Conservation (phyloP, 2,888 invertebrate species). For the Anarsia innoxiella region DNA sequence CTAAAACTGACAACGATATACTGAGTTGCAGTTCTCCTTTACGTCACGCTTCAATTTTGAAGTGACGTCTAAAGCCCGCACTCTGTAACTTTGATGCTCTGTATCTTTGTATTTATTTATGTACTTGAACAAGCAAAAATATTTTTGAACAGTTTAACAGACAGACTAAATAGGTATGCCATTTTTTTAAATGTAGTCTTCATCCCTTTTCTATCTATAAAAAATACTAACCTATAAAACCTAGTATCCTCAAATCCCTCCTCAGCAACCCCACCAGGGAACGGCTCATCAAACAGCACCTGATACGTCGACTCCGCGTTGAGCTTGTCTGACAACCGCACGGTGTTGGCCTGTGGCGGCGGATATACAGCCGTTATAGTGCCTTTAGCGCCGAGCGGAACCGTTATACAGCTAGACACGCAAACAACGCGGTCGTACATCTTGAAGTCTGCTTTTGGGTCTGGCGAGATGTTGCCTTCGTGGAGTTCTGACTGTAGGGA, state of each 20-base stretch:
- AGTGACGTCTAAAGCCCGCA: no score
- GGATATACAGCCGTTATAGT: conserved; percentile 83
- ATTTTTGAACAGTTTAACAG: no score
- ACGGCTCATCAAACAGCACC: conserved; percentile 10
- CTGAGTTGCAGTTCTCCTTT: no score
- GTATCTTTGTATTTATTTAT: no score
- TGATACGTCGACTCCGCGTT: conserved; percentile 66
- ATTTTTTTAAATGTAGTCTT: no score
- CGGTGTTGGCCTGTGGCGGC: conserved; percentile 53
- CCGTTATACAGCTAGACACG: conserved; percentile 82
- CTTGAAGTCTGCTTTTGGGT: conserved; percentile 77
- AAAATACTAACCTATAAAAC: conserved; percentile 9
- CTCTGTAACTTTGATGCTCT: no score
- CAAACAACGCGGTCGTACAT: conserved; percentile 91
- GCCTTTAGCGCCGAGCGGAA: conserved; percentile 88
- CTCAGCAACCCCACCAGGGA: conserved; percentile 5
- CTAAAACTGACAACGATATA: no score
- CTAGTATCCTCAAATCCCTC: conserved; percentile 8
- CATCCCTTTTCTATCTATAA: no score
- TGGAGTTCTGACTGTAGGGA: conserved; percentile 54
- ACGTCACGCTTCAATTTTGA: no score
- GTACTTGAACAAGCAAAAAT: no score
- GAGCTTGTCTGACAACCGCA: conserved; percentile 63
- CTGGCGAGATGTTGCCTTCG: conserved; percentile 78
- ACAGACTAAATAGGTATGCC: no score